Base-by-base conservation (phyloP, 1,140 invertebrate genomes). In the Nylanderia fulva region DNA sequence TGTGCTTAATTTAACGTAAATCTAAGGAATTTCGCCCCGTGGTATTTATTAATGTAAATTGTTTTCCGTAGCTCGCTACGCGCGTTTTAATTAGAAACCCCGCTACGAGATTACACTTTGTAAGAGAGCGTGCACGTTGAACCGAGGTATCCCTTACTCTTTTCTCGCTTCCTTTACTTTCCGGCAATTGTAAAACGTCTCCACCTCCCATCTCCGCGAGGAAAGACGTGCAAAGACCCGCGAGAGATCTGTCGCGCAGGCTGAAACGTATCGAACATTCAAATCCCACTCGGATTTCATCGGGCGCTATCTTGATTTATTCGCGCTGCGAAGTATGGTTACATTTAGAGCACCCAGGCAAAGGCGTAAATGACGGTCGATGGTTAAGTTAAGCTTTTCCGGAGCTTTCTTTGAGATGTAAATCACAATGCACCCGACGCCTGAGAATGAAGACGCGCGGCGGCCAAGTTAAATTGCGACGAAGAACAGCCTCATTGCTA, bases 401-500 rank as follows among this genome's bases (percentile, higher is more conserved):
- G 76, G 64, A 77, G 69, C 77, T 89, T 88, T 89, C 88, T 83
- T 89, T 89, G 88, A 89, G 60, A 89, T 89, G 88, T 86, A 89
- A 89, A 89, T 88, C 63, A 68, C 71, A 33, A 86, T 79, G 86
- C 87, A 69, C 52, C 33, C 64, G 75, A n/a, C 54, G 86, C 69
- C 48, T 63, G 75, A 76, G 68, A 48, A 88, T 76, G 88, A 88
- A 88, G 86, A 85, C 83, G 85, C 83, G 82, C 71, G 56, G 24
- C 74, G 60, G 29, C 74, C 27, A 86, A 89, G 87, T 89, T 89
- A 89, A 86, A 89, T 89, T 89, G 85, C 87, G 56, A 84, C 58
- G 74, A 48, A 64, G 72, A 27, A 27, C 52, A 29, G 6, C 27
- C 27, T 61, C 74, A 77, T 79, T 79, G 66, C 52, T n/a, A 39